Conservation (phyloP, 2,113 vertebrate genomes). For the Macheiramphus alcinus region DNA sequence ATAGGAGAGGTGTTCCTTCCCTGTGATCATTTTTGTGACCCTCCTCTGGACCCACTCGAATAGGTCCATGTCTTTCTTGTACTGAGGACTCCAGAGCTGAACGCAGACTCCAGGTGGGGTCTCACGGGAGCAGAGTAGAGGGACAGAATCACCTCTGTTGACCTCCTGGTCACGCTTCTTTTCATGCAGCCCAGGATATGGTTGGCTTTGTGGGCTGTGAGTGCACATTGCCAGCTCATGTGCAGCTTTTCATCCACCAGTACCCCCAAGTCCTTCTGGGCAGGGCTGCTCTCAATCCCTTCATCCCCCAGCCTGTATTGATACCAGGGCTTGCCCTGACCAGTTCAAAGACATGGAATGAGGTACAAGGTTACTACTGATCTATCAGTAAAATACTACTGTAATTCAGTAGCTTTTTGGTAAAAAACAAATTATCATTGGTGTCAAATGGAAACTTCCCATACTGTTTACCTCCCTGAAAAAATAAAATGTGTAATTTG, state of each 20-base stretch:
- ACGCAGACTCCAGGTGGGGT: fast-evolving
- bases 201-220: background rate
- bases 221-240: fast-evolving
- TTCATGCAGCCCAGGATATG: fast-evolving
- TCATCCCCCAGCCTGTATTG: background rate
- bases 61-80: background rate
- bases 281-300: background rate
- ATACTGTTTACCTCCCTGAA: background rate
- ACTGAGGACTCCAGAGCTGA: background rate
- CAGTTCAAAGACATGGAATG: background rate
- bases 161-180: fast-evolving
- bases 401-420: background rate
- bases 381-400: background rate
- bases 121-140: fast-evolving
- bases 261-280: fast-evolving
- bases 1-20: background rate
- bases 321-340: background rate
- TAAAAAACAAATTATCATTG: background rate
- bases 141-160: fast-evolving
- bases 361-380: background rate
- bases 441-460: background rate
- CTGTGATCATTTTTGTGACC: background rate
- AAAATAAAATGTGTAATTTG: background rate
- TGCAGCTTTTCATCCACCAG: background rate
- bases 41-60: background rate